These are phyloP conservation scores for Trissolcus basalis DNA, from an alignment of 1,140 invertebrate genomes.

Conservation along the genomic window DNA sequence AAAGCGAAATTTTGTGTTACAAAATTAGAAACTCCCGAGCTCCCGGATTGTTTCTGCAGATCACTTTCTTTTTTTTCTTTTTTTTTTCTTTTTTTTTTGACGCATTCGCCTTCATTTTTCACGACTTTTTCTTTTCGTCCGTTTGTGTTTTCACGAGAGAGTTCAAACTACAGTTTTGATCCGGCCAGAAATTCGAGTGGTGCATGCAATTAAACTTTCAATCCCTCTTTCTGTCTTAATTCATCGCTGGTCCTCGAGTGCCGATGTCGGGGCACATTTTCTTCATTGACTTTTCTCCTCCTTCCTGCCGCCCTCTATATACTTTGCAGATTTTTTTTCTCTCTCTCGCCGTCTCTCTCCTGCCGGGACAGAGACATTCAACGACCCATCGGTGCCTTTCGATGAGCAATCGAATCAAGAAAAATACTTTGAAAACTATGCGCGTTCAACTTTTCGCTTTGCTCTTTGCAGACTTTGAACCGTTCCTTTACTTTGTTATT, in stretches of 20 bases:
- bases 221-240: conserved; percentile 62
- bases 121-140: conserved; percentile 10
- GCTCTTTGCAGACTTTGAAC: neutral
- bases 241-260: conserved; percentile 40
- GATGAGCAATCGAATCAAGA: conserved; percentile 50
- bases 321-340: conserved; percentile 5
- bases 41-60: conserved; percentile 17
- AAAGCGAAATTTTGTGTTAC: conserved; percentile 48
- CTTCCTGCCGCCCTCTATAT: conserved; percentile 24
- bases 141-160: conserved; percentile 20
- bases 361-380: conserved; percentile 26
- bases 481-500: conserved; percentile 38
- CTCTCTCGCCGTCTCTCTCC: neutral
- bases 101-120: conserved; percentile 35
- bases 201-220: conserved; percentile 73
- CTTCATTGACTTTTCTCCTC: conserved; percentile 6
- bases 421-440: conserved; percentile 49
- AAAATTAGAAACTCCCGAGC: conserved; percentile 38
- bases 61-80: neutral
- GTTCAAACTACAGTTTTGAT: conserved; percentile 41
- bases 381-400: conserved; percentile 38
- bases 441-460: conserved; percentile 43
- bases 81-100: conserved; percentile 4
- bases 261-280: conserved; percentile 47
- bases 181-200: conserved; percentile 56